Base-by-base conservation (phyloP, 2,888 invertebrate genomes). In the Deilephila elpenor region DNA sequence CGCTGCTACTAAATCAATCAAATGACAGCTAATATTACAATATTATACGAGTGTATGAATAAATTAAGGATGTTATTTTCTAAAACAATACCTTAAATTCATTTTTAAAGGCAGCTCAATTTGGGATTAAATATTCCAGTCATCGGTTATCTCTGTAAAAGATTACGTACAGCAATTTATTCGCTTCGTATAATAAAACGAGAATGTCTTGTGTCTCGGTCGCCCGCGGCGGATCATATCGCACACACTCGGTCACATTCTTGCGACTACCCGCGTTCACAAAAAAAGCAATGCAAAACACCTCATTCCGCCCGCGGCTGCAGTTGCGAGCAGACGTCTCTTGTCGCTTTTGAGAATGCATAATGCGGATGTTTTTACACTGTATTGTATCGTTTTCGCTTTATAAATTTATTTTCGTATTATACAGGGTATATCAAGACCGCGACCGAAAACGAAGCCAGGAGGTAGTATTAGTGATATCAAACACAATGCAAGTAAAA, bases 221-320 rank as follows among this genome's bases (percentile, higher is more conserved):
- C 80, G 85, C 91, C 85, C 74, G 75, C 73, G 89, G 91, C 89
- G 78, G 78, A 83, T 86, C 90, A 91, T 91, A 91, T 91, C 90
- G 90, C 91, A 67, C 62, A 77, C 78, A 86, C 80, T 83, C 86
- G 90, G 91, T 91, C 90, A 90, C 91, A 91, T 91, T 91, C 90
- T 88, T 87, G 82, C 81, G 81, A 86, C 89, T 91, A 90, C 91
- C 90, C 89, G 85, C 86, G 82, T 78, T 81, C 59, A 62, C 20
- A 61, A 79, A 78, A 25, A 59, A 81, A 81, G 85, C 88, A 87
- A 85, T 85, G 83, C 78, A 71, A 80, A 82, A 81, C 78, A 76
- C 76, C 76, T 80, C 87, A 91, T 79, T 89, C 76, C 84, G 84
- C 91, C 88, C 70, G 82, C 79, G 91, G 91, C 89, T 75, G 78